A percentile compares a stretch with the other conserved stretches of the same genome.
These are phyloP conservation scores for Fundulus diaphanus DNA, from an alignment of 2,797 vertebrate species.

Conservation along the genomic window DNA sequence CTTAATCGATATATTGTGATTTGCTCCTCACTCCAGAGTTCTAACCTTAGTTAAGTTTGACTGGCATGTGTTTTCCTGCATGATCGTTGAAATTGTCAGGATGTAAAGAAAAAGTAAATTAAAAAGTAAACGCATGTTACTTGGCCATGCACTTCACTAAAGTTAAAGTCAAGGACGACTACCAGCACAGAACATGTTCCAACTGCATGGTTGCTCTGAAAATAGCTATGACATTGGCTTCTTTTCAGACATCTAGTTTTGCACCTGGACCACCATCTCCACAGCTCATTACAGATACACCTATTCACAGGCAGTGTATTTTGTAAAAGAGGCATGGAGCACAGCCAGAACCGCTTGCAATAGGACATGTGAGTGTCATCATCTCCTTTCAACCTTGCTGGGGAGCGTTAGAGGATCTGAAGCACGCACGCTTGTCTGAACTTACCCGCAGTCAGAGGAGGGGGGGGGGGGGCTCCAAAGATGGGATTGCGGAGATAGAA, in stretches of 20 bases:
- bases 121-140: too few species aligned
- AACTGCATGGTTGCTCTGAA: background rate
- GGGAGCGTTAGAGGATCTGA: constrained; percentile 36
- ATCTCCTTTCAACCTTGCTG: constrained; percentile 20
- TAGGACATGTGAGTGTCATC: background rate
- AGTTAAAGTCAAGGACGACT: constrained; percentile 2
- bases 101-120: too few species aligned
- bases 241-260: background rate
- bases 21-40: background rate
- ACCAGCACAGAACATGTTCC: background rate
- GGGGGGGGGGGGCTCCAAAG: background rate
- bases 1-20: background rate
- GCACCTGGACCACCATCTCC: constrained; percentile 21
- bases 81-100: background rate
- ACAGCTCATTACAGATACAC: constrained; percentile 35
- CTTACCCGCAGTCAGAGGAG: constrained; percentile 10
- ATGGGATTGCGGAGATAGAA: constrained; percentile 1
- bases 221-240: background rate
- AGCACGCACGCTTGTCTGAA: constrained; percentile 16
- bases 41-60: background rate
- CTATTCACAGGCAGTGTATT: constrained; percentile 12
- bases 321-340: background rate
- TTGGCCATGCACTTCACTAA: background rate
- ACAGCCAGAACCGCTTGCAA: constrained; percentile 13
- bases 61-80: background rate